Percentiles rank a stretch among this genome's conserved stretches.
Conservation (phyloP, 1,140 invertebrate species). For the Apocrypta bakeri region DNA sequence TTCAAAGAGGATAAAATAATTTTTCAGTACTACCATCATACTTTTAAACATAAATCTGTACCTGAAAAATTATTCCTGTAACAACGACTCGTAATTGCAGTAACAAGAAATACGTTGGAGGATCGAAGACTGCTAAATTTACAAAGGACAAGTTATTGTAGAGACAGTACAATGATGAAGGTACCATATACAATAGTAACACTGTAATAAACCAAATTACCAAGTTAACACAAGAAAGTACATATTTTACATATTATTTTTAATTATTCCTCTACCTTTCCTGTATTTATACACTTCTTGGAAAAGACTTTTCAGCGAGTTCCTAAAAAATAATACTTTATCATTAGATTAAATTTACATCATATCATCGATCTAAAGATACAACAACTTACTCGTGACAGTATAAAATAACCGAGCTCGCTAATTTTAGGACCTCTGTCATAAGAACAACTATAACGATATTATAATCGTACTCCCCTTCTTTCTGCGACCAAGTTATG, state of each 20-base stretch:
- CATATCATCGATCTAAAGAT: neutral
- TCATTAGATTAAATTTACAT: neutral
- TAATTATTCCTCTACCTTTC: conserved; percentile 70
- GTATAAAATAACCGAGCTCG: conserved; percentile 83
- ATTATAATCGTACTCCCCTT: conserved; percentile 91
- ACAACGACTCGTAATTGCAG: conserved; percentile 94
- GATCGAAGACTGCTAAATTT: conserved; percentile 93
- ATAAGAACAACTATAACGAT: conserved; percentile 90
- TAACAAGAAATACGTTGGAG: conserved; percentile 95
- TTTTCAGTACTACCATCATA: conserved; percentile 43
- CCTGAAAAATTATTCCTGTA: conserved; percentile 94
- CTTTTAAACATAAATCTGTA: conserved; percentile 67
- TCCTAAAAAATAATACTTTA: conserved; percentile 67
- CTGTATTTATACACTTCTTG: conserved; percentile 77
- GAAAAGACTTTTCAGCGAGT: conserved; percentile 73
- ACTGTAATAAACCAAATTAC: conserved; percentile 74
- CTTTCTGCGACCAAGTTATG: conserved; percentile 90
- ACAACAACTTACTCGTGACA: conserved; percentile 79
- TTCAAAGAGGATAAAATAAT: neutral
- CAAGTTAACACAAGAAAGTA: conserved; percentile 4
- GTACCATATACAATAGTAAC: conserved; percentile 90
- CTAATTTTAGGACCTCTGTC: conserved; percentile 90
- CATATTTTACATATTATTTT: neutral
- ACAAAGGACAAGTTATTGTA: conserved; percentile 97
- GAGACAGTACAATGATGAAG: conserved; percentile 92